phyloP scores from a whole-genome alignment of 1,140 invertebrate genomes.

The Laupala kohalensis region DNA sequence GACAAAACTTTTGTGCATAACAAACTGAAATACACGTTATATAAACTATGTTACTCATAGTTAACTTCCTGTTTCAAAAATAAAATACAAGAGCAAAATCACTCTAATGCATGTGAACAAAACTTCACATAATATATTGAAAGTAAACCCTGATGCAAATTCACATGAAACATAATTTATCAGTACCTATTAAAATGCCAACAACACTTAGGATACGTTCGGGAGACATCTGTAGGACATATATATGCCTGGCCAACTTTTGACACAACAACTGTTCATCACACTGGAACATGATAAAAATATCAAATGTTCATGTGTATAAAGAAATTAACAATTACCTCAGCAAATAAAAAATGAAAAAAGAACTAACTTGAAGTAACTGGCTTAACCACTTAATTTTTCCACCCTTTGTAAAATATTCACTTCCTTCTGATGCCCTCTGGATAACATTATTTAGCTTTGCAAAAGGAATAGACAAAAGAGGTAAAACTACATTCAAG shows the following conservation, averaged over 20 bases:
- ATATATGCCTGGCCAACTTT: not conserved
- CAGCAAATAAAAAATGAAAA: not conserved
- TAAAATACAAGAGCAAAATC: too few species aligned
- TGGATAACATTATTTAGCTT: not conserved
- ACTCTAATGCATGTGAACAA: too few species aligned
- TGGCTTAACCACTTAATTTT: not conserved
- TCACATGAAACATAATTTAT: too few species aligned
- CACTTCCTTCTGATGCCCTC: not conserved
- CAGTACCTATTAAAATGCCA: not conserved
- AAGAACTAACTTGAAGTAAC: not conserved
- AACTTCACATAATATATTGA: too few species aligned
- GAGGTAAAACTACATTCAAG: not conserved
- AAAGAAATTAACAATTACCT: not conserved
- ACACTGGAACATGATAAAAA: not conserved
- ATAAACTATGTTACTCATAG: too few species aligned
- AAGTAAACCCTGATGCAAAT: too few species aligned
- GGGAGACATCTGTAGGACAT: not conserved
- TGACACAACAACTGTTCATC: not conserved
- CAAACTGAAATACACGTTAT: too few species aligned
- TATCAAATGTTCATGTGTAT: not conserved
- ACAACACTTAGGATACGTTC: not conserved
- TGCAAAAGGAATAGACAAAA: not conserved
- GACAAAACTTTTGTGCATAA: too few species aligned
- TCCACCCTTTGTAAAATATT: not conserved
- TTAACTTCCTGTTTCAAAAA: too few species aligned